phyloP scores from a whole-genome alignment of 2,113 vertebrate genomes.

The Pungitius pungitius region DNA sequence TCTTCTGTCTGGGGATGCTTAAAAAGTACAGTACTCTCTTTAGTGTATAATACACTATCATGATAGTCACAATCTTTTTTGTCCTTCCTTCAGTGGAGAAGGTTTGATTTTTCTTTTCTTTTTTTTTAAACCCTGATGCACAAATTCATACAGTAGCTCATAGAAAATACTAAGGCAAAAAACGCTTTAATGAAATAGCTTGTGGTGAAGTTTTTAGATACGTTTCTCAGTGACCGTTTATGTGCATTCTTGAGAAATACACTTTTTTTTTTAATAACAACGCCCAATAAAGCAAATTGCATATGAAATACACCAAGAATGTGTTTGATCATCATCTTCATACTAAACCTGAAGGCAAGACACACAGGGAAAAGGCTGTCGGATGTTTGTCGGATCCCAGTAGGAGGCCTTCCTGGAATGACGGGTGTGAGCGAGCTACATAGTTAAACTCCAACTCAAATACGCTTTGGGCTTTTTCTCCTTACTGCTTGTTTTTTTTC shows the following conservation, averaged over 20 bases:
- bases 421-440: constrained; percentile 48
- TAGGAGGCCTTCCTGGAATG: constrained; percentile 52
- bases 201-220: background rate
- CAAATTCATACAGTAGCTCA: background rate
- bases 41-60: too few species aligned
- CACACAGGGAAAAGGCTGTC: constrained; percentile 13
- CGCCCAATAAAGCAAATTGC: background rate
- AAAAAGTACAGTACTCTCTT: too few species aligned
- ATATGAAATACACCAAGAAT: background rate
- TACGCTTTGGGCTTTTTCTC: constrained; percentile 36
- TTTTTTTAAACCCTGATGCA: background rate
- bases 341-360: background rate
- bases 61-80: too few species aligned
- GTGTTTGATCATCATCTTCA: background rate
- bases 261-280: background rate
- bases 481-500: constrained; percentile 9
- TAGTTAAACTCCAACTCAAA: constrained; percentile 56
- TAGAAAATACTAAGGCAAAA: background rate
- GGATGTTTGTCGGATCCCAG: constrained; percentile 61
- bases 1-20: too few species aligned
- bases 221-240: background rate
- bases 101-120: background rate
- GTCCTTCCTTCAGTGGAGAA: background rate
- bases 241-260: background rate
- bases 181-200: background rate